Evolutionary conservation across 2,888 invertebrate genomes (phyloP).

Genomic region (Blastobasis lacticolella): DNA sequence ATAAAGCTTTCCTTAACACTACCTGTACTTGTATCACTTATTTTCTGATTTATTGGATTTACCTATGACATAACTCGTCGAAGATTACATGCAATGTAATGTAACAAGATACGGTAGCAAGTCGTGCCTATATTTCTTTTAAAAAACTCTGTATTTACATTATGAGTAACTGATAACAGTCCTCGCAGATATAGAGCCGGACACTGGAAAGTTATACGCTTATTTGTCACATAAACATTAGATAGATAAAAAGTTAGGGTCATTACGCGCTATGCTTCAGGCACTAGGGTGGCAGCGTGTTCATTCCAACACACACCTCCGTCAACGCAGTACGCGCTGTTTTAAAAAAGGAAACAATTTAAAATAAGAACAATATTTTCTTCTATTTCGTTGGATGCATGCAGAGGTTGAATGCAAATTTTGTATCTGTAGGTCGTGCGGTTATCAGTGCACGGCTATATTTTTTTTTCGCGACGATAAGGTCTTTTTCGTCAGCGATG

Average conservation of each 20-base stretch:
- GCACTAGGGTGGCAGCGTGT: neutral
- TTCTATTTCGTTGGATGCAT: slow-evolving; percentile 19
- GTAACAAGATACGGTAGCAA: no score
- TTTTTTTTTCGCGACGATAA: slow-evolving; percentile 20
- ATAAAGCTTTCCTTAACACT: no score
- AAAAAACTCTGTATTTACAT: neutral
- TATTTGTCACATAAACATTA: slow-evolving; percentile 11
- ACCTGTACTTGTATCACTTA: no score
- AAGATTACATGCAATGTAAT: no score
- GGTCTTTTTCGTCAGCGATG: slow-evolving; percentile 33
- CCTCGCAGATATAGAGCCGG: slow-evolving; percentile 1
- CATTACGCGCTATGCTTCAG: slow-evolving; percentile 13
- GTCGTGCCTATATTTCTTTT: neutral
- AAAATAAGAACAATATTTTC: slow-evolving; percentile 12
- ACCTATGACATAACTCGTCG: no score
- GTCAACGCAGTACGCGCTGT: no score
- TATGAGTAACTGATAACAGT: neutral
- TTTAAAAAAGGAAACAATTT: no score
- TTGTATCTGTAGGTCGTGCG: slow-evolving; percentile 41
- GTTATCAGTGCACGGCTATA: slow-evolving; percentile 53
- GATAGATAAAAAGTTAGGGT: slow-evolving; percentile 27
- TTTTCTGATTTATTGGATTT: no score
- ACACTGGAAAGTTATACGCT: slow-evolving; percentile 6
- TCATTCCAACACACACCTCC: no score
- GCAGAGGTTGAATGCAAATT: slow-evolving; percentile 36